Percentiles rank a stretch among this genome's conserved stretches.
phyloP scores from a whole-genome alignment of 2,113 vertebrate species.

The Mesitornis unicolor region DNA sequence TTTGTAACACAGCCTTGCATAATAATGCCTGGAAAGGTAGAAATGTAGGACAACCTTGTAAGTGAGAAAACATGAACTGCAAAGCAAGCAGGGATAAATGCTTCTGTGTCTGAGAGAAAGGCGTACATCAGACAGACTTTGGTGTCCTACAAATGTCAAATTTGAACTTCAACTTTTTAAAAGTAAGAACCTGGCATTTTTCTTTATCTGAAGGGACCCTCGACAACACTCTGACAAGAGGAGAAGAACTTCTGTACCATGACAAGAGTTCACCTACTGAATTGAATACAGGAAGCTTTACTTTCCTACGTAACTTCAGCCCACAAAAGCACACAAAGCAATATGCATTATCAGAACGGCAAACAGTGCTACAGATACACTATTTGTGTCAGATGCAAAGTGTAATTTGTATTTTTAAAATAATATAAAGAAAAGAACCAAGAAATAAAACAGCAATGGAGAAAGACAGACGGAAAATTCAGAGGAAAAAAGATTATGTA shows the following conservation, averaged over 20 bases:
- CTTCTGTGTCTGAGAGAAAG: neutral
- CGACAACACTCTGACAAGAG: neutral
- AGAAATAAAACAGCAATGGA: neutral
- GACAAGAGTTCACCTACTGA: neutral
- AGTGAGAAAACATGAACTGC: neutral
- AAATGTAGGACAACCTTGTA: neutral
- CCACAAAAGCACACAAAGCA: neutral
- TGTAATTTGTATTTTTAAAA: neutral
- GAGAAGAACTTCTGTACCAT: neutral
- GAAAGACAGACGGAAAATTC: neutral
- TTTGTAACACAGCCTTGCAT: neutral
- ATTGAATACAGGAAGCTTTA: neutral
- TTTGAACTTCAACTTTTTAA: neutral
- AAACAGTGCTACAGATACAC: neutral
- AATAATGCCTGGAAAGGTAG: neutral
- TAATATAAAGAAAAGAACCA: neutral
- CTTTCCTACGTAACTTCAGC: neutral
- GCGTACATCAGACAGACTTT: neutral
- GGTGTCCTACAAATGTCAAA: neutral
- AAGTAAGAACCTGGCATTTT: neutral
- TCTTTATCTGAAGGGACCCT: neutral
- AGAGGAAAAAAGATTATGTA: neutral
- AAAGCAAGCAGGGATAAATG: neutral
- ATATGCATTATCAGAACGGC: neutral
- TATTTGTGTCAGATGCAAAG: neutral